phyloP scores from a whole-genome alignment of 1,140 invertebrate species.

The Spodoptera frugiperda region DNA sequence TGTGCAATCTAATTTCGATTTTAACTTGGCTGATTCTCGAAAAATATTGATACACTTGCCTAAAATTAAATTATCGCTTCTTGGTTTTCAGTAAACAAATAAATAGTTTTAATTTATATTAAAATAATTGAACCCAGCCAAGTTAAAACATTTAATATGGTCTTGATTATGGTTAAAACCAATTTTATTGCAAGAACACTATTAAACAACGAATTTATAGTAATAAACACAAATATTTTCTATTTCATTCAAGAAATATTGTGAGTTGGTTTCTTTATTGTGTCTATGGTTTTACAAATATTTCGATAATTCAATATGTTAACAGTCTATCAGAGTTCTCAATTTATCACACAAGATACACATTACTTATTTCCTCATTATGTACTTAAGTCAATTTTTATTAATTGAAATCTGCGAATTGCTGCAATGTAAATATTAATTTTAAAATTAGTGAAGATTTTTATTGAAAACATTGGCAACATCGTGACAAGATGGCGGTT shows the following conservation, averaged over 20 bases:
- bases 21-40: conserved; percentile 24
- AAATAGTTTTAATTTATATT: no score
- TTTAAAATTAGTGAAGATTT: conserved; percentile 35
- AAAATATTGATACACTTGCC: no score
- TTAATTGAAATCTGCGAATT: conserved; percentile 36
- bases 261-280: neutral
- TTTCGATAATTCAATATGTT: neutral
- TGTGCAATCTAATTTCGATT: conserved; percentile 37
- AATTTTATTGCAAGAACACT: conserved; percentile 11
- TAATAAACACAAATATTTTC: conserved; percentile 1
- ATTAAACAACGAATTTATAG: conserved; percentile 44
- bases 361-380: conserved; percentile 11
- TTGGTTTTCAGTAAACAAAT: no score
- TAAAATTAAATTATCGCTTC: no score
- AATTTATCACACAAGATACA: neutral
- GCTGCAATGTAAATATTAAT: conserved; percentile 43
- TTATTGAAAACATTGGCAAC: conserved; percentile 39
- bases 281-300: neutral
- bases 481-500: conserved; percentile 29
- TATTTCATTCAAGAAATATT: neutral
- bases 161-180: neutral
- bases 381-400: conserved; percentile 48
- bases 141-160: conserved; percentile 17
- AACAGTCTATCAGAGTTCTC: neutral
- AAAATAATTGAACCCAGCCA: neutral